Evolutionary conservation across 2,888 invertebrate genomes (phyloP).

Genomic region (Eilema depressum): DNA sequence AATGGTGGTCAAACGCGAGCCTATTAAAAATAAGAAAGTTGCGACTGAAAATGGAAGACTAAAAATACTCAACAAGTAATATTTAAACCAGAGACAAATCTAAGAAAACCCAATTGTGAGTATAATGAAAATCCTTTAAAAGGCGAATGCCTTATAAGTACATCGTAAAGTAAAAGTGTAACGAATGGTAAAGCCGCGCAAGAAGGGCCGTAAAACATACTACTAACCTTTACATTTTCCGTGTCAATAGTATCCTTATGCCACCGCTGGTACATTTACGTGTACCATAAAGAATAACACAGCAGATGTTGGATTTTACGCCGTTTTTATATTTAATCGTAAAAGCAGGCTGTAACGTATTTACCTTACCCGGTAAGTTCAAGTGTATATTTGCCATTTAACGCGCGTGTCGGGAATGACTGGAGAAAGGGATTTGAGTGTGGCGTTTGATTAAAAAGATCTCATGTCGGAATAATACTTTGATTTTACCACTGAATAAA

Average conservation of each 20-base stretch:
- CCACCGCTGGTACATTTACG: conserved; percentile 52
- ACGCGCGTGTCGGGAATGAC: neutral
- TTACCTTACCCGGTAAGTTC: conserved; percentile 41
- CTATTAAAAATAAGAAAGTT: too few species aligned
- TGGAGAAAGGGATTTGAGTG: conserved; percentile 12
- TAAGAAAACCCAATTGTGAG: neutral
- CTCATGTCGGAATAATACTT: neutral
- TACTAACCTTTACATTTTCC: conserved; percentile 34
- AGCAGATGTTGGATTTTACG: conserved; percentile 59
- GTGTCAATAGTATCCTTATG: conserved; percentile 38
- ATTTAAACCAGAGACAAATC: neutral
- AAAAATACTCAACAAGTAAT: too few species aligned
- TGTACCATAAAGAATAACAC: conserved; percentile 56
- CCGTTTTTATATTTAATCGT: conserved; percentile 64
- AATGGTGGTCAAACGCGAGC: too few species aligned
- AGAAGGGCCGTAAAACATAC: conserved; percentile 22
- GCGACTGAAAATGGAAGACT: too few species aligned
- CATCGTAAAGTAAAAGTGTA: conserved; percentile 19
- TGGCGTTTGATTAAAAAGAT: conserved; percentile 4
- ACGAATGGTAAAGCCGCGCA: conserved; percentile 17
- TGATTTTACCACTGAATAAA: neutral
- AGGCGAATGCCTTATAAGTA: conserved; percentile 20
- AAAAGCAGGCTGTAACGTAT: conserved; percentile 55
- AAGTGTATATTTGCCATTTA: conserved; percentile 17
- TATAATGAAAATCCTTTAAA: conserved; percentile 11